Evolutionary conservation across 2,113 vertebrate species (phyloP), one percentile per base, ranked within the genome.

Genomic region (Oncorhynchus keta): DNA sequence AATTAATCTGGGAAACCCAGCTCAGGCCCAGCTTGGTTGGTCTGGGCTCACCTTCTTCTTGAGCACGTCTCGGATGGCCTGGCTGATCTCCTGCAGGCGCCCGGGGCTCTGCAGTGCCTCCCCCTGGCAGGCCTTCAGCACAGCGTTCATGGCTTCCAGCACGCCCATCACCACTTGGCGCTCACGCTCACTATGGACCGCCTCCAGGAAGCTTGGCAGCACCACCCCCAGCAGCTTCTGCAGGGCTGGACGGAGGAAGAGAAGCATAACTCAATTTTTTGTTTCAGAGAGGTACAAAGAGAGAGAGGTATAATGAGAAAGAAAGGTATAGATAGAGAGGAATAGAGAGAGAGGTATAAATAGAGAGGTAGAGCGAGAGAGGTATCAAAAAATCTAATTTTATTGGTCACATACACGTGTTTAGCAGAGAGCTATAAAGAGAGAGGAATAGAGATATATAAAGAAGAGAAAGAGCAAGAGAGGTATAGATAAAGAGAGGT

Each of bases 161-260:
- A 95, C 83, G 0, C 87, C 90, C 95, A 97, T 97, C 32, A 95
- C 96, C 75, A 96, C 95, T 2, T 90, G 93, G 0, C 95, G 92
- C 81, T 97, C 96, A 0, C 81, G 81, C n/a, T 97, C 96, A 12
- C 74, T 68, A 1, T 74, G 87, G 65, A 95, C 93, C 0, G 90
- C 90, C 76, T 93, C 92, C 73, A 95, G 30, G 22, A 94, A 94
- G 76, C 93, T 89, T 0, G 95, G 93, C 18, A 97, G 14, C 51
- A 94, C 93, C 77, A 92, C 79, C 2, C 90, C 90, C 59, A 97
- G 86, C 70, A 95, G 74, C 62, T 92, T 92, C 79, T 90, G 90
- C 5, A 95, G 88, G 32, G 91, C 96, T 97, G 13, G 16, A 51
- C 49, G 1, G 49, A 55, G 24, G 61, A 45, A 11, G 39, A 45